Evolutionary conservation across 2,797 vertebrate genomes (phyloP).

Genomic region (Falco naumanni): DNA sequence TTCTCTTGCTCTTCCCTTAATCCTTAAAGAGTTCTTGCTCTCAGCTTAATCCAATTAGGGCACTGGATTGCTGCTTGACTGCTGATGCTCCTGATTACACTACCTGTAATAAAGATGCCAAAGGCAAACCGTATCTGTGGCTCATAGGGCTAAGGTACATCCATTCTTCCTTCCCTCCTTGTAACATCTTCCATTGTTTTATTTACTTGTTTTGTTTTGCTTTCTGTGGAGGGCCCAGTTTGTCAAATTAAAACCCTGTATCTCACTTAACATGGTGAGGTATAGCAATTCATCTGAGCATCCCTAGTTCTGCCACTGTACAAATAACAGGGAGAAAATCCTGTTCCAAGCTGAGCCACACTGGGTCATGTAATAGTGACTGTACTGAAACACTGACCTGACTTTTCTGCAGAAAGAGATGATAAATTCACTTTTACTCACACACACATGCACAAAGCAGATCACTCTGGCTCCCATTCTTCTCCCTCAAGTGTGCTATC

Average conservation of each 20-base stretch:
- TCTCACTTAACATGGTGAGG: background rate
- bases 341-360: background rate
- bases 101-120: background rate
- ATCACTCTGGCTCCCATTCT: background rate
- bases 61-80: background rate
- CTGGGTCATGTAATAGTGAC: background rate
- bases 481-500: background rate
- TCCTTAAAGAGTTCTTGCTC: background rate
- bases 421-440: background rate
- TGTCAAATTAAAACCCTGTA: background rate
- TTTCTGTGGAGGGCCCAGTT: background rate
- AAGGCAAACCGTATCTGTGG: background rate
- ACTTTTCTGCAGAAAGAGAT: background rate
- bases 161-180: background rate
- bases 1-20: background rate
- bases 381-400: rapidly evolving
- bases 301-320: background rate
- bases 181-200: background rate
- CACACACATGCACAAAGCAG: rapidly evolving
- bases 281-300: background rate
- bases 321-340: background rate
- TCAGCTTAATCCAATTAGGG: background rate
- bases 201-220: background rate
- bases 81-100: background rate
- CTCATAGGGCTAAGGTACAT: background rate